These are phyloP conservation scores for Omphaloscelis lunosa DNA, from an alignment of 2,888 invertebrate genomes.

Conservation along the genomic window DNA sequence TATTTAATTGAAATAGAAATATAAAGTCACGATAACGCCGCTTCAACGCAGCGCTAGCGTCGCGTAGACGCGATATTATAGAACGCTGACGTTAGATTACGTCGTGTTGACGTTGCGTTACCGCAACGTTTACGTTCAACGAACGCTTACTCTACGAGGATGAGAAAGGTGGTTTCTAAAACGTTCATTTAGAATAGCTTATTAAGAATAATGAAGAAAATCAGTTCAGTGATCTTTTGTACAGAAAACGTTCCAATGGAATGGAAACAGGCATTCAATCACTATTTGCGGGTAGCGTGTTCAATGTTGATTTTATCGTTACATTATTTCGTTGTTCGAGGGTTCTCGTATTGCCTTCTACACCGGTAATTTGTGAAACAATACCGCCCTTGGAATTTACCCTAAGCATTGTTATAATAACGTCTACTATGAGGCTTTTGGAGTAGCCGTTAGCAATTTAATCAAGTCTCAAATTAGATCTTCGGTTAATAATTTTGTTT, in stretches of 20 bases:
- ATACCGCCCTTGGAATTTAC: slow-evolving; percentile 69
- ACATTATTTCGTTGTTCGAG: slow-evolving; percentile 72
- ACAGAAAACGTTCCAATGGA: slow-evolving; percentile 35
- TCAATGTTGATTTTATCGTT: slow-evolving; percentile 77
- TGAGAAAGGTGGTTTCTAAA: neutral
- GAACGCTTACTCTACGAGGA: neutral
- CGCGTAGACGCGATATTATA: neutral
- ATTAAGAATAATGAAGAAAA: slow-evolving; percentile 9
- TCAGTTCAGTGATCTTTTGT: slow-evolving; percentile 29
- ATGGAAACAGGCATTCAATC: slow-evolving; percentile 68
- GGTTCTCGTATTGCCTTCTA: slow-evolving; percentile 72
- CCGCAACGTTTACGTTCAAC: neutral
- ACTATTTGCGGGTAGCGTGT: slow-evolving; percentile 70
- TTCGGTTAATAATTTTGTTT: slow-evolving; percentile 65
- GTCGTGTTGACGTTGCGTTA: neutral
- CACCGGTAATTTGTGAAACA: slow-evolving; percentile 78
- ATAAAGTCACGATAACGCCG: neutral
- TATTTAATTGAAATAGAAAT: neutral
- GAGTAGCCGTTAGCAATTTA: slow-evolving; percentile 65
- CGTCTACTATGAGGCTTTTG: slow-evolving; percentile 62
- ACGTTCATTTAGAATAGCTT: neutral
- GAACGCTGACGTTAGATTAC: no score
- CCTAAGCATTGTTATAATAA: slow-evolving; percentile 69
- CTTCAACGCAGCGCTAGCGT: neutral
- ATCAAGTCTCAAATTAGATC: slow-evolving; percentile 69